phyloP scores from a whole-genome alignment of 1,140 invertebrate genomes.

The Apocrypta bakeri region DNA sequence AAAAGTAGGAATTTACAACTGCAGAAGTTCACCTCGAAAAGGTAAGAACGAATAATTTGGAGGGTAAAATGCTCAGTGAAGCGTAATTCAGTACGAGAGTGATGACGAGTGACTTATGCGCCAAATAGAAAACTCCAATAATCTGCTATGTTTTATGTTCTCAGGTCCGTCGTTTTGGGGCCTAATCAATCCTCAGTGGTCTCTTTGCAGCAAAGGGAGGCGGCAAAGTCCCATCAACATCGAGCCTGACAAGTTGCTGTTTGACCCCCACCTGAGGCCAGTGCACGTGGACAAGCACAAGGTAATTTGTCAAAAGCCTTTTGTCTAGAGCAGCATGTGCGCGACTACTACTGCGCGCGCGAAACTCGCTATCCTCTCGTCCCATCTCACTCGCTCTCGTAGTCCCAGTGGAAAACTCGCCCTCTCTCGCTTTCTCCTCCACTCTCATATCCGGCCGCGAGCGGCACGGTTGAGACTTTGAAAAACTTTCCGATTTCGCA shows the following conservation, averaged over 20 bases:
- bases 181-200: constrained; percentile 96
- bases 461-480: background rate
- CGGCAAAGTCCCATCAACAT: constrained; percentile 97
- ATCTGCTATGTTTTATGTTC: constrained; percentile 56
- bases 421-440: background rate
- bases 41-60: too few relatives aligned
- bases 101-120: too few relatives aligned
- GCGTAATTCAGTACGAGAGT: too few relatives aligned
- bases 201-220: constrained; percentile 93
- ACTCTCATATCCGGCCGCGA: background rate
- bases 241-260: constrained; percentile 92
- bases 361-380: background rate
- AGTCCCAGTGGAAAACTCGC: constrained; percentile 1
- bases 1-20: too few relatives aligned
- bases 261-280: constrained; percentile 92
- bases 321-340: background rate
- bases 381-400: background rate
- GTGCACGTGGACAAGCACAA: constrained; percentile 93
- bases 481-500: constrained; percentile 34
- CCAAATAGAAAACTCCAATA: constrained; percentile 12
- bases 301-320: constrained; percentile 75
- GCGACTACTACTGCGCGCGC: background rate
- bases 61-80: too few relatives aligned
- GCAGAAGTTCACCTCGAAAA: too few relatives aligned
- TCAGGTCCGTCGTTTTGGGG: constrained; percentile 98